Conservation (phyloP, 37 sponge, comb jelly and placozoan genomes). For the Haliclona indistincta region DNA sequence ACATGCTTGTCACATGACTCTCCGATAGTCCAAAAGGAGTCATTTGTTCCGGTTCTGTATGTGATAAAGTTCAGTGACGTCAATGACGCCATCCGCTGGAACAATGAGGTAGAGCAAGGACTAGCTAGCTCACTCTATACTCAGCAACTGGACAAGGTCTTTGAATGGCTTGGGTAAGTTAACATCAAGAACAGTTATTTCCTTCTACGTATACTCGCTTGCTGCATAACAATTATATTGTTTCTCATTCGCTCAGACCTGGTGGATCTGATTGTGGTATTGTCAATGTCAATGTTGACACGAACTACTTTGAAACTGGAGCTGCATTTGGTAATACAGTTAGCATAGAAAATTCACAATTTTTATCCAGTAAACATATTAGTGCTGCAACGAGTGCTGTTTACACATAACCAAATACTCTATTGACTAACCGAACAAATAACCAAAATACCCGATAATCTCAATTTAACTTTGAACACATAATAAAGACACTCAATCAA, state of each 20-base stretch:
- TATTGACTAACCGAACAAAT: too few species aligned
- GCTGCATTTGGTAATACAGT: slow-evolving; percentile 91
- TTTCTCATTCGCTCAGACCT: slow-evolving; percentile 48
- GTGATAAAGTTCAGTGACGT: slow-evolving; percentile 79
- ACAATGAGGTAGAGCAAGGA: slow-evolving; percentile 96
- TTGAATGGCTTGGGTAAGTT: slow-evolving; percentile 88
- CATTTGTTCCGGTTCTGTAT: slow-evolving; percentile 97
- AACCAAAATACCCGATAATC: too few species aligned
- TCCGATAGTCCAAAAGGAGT: slow-evolving; percentile 83
- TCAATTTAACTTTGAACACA: too few species aligned
- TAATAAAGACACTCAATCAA: too few species aligned
- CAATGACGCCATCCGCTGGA: slow-evolving; percentile 90
- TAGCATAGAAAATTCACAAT: background rate
- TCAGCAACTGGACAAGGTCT: slow-evolving; percentile 75
- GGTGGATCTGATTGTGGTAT: slow-evolving; percentile 98
- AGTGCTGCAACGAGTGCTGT: too few species aligned
- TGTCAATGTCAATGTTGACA: slow-evolving; percentile 97
- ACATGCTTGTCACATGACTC: slow-evolving; percentile 83
- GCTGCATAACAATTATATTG: background rate
- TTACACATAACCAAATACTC: too few species aligned
- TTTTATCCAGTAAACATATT: background rate
- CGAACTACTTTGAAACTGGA: slow-evolving; percentile 96
- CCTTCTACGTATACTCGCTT: background rate
- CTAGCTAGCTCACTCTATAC: slow-evolving; percentile 93
- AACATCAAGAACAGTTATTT: background rate